Percentiles rank a stretch among this genome's conserved stretches.
Evolutionary conservation across 2,888 invertebrate genomes (phyloP).

Genomic region (Dioctria linearis): DNA sequence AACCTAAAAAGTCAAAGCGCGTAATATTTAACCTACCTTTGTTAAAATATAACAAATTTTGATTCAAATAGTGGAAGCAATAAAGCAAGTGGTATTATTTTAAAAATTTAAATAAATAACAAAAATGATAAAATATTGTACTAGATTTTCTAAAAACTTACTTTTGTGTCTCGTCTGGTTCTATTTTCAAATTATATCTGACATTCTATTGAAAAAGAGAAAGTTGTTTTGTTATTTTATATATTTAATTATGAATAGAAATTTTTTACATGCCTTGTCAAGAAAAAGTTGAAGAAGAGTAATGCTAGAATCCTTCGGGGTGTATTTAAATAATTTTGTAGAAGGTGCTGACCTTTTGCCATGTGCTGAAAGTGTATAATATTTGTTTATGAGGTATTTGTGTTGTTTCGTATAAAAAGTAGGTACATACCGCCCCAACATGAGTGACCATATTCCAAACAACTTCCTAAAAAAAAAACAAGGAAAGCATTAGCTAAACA

Average conservation of each 20-base stretch:
- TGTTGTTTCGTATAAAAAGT: not conserved
- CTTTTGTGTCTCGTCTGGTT: not conserved
- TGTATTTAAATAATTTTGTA: not conserved
- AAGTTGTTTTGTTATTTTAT: not conserved
- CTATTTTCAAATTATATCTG: constrained; percentile 23
- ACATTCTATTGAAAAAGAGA: not conserved
- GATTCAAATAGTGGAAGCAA: too few relatives aligned
- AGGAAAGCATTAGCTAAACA: too few relatives aligned
- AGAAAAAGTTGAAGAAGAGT: constrained; percentile 22
- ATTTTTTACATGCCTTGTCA: not conserved
- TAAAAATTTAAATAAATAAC: too few relatives aligned
- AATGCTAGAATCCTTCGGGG: not conserved
- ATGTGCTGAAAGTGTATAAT: constrained; percentile 60
- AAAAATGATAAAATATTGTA: not conserved
- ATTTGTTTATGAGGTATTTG: not conserved
- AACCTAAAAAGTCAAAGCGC: too few relatives aligned
- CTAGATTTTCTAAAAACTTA: not conserved
- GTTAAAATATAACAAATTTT: too few relatives aligned
- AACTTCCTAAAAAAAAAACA: constrained; percentile 63
- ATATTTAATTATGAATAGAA: not conserved
- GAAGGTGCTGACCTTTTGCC: constrained; percentile 64
- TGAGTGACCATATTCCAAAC: constrained; percentile 69
- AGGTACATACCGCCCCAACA: constrained; percentile 68
- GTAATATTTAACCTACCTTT: too few relatives aligned
- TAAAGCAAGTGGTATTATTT: too few relatives aligned